Base-by-base conservation (phyloP, 2,888 invertebrate species). In the Exephanes ischioxanthus region DNA sequence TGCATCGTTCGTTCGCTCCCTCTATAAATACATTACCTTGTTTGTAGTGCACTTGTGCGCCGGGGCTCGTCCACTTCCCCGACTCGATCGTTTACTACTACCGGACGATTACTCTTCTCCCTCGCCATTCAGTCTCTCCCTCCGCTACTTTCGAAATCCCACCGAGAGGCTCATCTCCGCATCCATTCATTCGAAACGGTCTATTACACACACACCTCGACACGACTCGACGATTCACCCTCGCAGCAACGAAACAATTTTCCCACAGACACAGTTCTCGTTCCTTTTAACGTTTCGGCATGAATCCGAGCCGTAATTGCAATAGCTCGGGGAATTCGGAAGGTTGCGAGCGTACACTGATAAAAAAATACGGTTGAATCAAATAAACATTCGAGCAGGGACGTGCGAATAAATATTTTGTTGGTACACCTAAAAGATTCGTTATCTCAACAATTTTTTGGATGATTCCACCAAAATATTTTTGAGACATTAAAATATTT, bases 21-120 rank as follows among this genome's bases (percentile, higher is more conserved):
- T 93, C 92, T 92, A 93, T 93, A 93, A 93, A 93, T 93, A 93
- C 92, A 93, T 93, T 93, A 92, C 92, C 90, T 91, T 93, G 92
- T 93, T 93, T 93, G 93, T 92, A 84, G 91, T 93, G 91, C 93
- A 93, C 93, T 93, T 90, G 91, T 92, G 91, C 89, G 30, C 67
- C 45, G 5, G 48, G 89, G 89, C 90, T 92, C 89, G 89, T 88
- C 61, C 90, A 89, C 90, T 91, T 90, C 90, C 86, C 87, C 86
- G 71, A 33, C 61, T 80, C 77, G 53, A 79, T 58, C 72, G 72
- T 63, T 61, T 63, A 75, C 63, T n/a, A 51, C 61, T 45, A 45
- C 7, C 63, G 58, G 19, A n/a, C 48, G 48, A 63, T 75, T 75
- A 63, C 63, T 41, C 41, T 41, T 76, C 61, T 51, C 61, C 67